Evolutionary conservation across 2,113 vertebrate species (phyloP).

Genomic region (Crocuta crocuta): DNA sequence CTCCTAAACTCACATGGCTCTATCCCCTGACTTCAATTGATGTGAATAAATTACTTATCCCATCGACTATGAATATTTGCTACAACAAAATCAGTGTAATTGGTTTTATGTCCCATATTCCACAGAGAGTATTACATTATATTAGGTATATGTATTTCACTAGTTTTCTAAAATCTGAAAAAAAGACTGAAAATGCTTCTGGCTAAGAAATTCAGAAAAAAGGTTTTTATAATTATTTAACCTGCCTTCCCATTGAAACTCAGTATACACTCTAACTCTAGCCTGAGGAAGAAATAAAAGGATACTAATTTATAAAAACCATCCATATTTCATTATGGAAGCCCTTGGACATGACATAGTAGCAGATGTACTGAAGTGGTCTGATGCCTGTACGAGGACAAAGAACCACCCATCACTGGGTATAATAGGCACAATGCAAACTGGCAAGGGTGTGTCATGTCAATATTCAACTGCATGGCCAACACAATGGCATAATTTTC

Average conservation of each 20-base stretch:
- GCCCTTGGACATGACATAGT: neutral
- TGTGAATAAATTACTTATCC: neutral
- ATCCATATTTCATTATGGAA: neutral
- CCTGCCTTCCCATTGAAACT: neutral
- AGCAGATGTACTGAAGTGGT: neutral
- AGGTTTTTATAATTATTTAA: neutral
- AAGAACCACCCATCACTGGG: neutral
- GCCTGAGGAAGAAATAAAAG: constrained; percentile 7
- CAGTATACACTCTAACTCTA: neutral
- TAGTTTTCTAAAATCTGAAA: constrained; percentile 6
- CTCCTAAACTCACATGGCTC: neutral
- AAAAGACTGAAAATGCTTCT: neutral
- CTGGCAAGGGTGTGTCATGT: neutral
- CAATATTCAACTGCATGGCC: neutral
- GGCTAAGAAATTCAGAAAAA: neutral
- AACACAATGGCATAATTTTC: neutral
- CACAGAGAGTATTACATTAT: neutral
- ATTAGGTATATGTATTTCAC: neutral
- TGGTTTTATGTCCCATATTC: neutral
- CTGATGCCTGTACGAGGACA: neutral
- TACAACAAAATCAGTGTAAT: neutral
- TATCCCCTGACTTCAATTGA: neutral
- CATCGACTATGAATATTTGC: neutral
- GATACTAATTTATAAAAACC: neutral
- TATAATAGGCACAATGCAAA: neutral